These are phyloP conservation scores for Cylindroiulus punctatus DNA, from an alignment of 2,888 invertebrate genomes.

Conservation along the genomic window DNA sequence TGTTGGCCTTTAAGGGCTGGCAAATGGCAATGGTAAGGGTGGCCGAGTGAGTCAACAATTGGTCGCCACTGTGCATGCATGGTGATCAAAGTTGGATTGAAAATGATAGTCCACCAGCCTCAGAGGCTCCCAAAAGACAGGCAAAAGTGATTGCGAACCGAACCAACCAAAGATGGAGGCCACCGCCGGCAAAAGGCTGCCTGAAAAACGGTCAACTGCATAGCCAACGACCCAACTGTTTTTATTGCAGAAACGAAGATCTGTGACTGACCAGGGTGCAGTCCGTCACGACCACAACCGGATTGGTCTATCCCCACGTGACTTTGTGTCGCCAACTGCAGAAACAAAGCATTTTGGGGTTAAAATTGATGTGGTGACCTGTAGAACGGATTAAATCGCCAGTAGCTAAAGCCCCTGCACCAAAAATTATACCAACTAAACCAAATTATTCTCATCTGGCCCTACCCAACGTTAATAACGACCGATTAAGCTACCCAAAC, in stretches of 20 bases:
- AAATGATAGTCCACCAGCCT: not conserved
- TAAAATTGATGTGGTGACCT: no score
- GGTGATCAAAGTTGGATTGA: slow-evolving; percentile 13
- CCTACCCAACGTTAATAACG: no score
- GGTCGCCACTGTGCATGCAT: not conserved
- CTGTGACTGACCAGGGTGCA: slow-evolving; percentile 15
- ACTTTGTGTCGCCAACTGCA: not conserved
- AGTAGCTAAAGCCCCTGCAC: no score
- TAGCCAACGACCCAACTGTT: not conserved
- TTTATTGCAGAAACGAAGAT: slow-evolving; percentile 12
- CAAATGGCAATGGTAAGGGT: not conserved
- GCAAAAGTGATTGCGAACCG: not conserved
- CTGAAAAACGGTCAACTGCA: not conserved
- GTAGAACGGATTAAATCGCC: no score
- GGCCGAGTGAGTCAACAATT: slow-evolving; percentile 6
- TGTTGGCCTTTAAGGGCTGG: not conserved
- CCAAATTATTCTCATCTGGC: no score
- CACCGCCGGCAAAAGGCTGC: not conserved
- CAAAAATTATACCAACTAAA: no score
- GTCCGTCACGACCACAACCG: not conserved
- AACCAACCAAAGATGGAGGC: not conserved
- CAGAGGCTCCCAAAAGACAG: not conserved
- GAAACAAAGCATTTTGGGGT: no score
- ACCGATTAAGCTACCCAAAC: no score
- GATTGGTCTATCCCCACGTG: not conserved